Evolutionary conservation across 2,888 invertebrate genomes (phyloP).

Genomic region (Chironomus riparius): DNA sequence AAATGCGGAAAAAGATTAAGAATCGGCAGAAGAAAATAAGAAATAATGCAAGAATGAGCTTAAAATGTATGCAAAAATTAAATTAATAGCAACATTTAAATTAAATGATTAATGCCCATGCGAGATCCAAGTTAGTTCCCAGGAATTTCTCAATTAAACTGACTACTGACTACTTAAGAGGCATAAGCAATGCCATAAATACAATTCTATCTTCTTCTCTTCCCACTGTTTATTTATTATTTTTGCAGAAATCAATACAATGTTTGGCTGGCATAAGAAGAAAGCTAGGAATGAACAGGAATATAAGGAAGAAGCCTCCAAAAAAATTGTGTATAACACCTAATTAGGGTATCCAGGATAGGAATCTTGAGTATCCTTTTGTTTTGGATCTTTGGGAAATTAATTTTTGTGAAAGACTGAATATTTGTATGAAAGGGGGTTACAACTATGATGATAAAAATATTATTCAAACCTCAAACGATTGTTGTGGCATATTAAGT

Average conservation of each 20-base stretch:
- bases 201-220: not conserved
- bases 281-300: too few relatives aligned
- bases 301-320: too few relatives aligned
- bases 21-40: not conserved
- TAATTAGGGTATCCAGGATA: too few relatives aligned
- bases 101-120: constrained; percentile 7
- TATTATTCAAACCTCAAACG: too few relatives aligned
- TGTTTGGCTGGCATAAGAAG: too few relatives aligned
- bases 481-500: too few relatives aligned
- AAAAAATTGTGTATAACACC: too few relatives aligned
- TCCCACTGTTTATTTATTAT: not conserved
- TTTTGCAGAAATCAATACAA: not conserved
- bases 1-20: not conserved
- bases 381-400: too few relatives aligned
- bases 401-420: too few relatives aligned
- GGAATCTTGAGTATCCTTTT: too few relatives aligned
- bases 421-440: too few relatives aligned
- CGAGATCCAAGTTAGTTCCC: not conserved
- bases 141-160: constrained; percentile 1
- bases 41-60: not conserved
- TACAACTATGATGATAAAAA: too few relatives aligned
- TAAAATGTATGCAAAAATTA: constrained; percentile 5
- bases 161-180: not conserved
- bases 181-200: not conserved
- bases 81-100: constrained; percentile 9